A percentile compares a stretch with the other conserved stretches of the same genome.
These are phyloP conservation scores for Zygothrica quintamaculata DNA, from an alignment of 2,888 invertebrate species.

Conservation along the genomic window DNA sequence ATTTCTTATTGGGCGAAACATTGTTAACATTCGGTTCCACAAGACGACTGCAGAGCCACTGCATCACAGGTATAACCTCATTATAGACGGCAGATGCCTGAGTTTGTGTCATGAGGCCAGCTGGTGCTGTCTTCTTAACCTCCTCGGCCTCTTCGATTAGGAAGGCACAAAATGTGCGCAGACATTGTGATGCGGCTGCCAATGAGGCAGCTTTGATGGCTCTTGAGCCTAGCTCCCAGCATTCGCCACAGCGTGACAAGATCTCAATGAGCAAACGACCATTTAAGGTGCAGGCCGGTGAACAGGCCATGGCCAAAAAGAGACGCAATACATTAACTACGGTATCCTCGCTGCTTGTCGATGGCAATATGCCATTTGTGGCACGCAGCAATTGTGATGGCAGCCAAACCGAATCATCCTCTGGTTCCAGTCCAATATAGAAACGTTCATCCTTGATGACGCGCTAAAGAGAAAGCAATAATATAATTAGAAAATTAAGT, in stretches of 20 bases:
- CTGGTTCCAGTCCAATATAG: constrained; percentile 94
- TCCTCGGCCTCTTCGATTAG: constrained; percentile 87
- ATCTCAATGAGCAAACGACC: constrained; percentile 94
- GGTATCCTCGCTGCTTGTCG: constrained; percentile 91
- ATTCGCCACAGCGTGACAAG: constrained; percentile 93
- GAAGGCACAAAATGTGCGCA: constrained; percentile 93
- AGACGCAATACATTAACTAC: constrained; percentile 90
- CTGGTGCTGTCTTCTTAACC: constrained; percentile 86
- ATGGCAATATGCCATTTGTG: constrained; percentile 87
- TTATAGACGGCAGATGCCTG: constrained; percentile 93
- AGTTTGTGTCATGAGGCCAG: constrained; percentile 85
- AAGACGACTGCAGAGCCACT: constrained; percentile 93
- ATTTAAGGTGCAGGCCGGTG: constrained; percentile 94
- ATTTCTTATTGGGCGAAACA: constrained; percentile 83
- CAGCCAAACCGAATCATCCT: constrained; percentile 96
- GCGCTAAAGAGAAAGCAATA: constrained; percentile 86
- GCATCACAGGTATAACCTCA: constrained; percentile 95
- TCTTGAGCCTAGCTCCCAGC: constrained; percentile 91
- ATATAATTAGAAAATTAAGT: background rate
- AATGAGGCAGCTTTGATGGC: constrained; percentile 94
- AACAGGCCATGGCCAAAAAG: constrained; percentile 94
- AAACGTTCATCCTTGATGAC: constrained; percentile 96
- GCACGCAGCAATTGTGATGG: constrained; percentile 95
- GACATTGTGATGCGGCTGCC: constrained; percentile 95
- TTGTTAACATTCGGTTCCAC: constrained; percentile 88